A percentile compares a stretch with the other conserved stretches of the same genome.
Evolutionary conservation across 2,797 vertebrate genomes (phyloP).

Genomic region (Phaenicophaeus curvirostris): DNA sequence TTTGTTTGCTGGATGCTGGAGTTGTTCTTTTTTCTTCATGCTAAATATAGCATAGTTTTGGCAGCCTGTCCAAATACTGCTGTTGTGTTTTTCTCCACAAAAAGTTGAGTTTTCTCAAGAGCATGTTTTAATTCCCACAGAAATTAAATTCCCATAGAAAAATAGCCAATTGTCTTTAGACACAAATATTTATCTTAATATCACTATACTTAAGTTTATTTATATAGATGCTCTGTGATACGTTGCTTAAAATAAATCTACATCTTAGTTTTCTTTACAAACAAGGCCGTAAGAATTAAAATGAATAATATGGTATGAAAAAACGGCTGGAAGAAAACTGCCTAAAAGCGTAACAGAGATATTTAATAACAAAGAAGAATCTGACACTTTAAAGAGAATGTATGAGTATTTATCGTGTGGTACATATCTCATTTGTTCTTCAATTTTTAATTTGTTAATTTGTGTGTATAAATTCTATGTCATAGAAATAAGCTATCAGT

Average conservation of each 20-base stretch:
- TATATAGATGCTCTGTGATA: background rate
- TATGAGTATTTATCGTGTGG: background rate
- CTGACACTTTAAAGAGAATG: background rate
- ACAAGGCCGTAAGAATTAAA: background rate
- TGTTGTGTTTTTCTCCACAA: conserved; percentile 37
- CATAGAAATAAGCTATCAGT: background rate
- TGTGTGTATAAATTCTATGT: background rate
- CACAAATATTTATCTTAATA: conserved; percentile 45
- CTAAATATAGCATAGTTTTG: conserved; percentile 58
- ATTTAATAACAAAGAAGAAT: background rate
- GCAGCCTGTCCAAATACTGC: conserved; percentile 20
- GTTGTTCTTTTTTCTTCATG: background rate
- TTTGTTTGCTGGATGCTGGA: background rate
- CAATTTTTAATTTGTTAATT: background rate
- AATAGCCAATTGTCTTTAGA: conserved; percentile 34
- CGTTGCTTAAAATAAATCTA: background rate
- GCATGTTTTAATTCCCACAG: conserved; percentile 34
- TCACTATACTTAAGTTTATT: background rate
- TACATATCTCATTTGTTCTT: background rate
- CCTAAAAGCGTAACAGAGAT: background rate
- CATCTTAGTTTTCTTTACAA: conserved; percentile 9
- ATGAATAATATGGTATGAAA: background rate
- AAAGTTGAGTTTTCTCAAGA: conserved; percentile 37
- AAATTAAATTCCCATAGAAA: conserved; percentile 52
- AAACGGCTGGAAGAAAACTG: background rate